Conservation (phyloP, 2,888 invertebrate species). For the Erebia aethiops region DNA sequence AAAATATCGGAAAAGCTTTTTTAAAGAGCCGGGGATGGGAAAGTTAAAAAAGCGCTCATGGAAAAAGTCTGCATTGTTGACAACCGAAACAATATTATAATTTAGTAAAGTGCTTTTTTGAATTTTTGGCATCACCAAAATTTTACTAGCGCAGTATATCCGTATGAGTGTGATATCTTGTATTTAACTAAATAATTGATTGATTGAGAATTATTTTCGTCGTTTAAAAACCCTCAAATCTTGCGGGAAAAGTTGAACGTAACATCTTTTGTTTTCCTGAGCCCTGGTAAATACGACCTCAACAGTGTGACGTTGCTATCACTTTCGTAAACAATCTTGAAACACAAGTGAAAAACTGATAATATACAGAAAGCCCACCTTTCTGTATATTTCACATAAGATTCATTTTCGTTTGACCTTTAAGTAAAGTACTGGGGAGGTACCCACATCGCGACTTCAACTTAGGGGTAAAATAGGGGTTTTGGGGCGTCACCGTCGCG, state of each 20-base stretch:
- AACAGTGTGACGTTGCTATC: constrained; percentile 52
- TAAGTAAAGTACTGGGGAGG: neutral
- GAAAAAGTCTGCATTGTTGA: neutral
- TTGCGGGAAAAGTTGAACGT: constrained; percentile 14
- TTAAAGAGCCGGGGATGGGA: constrained; percentile 44
- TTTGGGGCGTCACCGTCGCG: neutral
- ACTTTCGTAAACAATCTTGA: neutral
- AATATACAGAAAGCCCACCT: too few species aligned
- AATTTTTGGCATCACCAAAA: neutral
- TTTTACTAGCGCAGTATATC: neutral
- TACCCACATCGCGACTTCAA: neutral
- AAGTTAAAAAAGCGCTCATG: neutral
- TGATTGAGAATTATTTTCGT: neutral
- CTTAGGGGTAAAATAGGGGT: neutral
- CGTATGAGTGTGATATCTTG: neutral
- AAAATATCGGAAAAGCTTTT: constrained; percentile 73
- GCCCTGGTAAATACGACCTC: constrained; percentile 55
- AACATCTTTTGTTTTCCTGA: constrained; percentile 38
- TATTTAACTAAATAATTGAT: neutral
- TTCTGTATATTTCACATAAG: neutral
- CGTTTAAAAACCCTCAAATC: neutral
- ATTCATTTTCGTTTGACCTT: constrained; percentile 23
- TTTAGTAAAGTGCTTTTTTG: neutral
- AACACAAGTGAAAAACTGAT: neutral
- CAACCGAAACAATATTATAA: neutral